These are phyloP conservation scores for Lagria hirta DNA, from an alignment of 2,888 invertebrate genomes.

Conservation along the genomic window DNA sequence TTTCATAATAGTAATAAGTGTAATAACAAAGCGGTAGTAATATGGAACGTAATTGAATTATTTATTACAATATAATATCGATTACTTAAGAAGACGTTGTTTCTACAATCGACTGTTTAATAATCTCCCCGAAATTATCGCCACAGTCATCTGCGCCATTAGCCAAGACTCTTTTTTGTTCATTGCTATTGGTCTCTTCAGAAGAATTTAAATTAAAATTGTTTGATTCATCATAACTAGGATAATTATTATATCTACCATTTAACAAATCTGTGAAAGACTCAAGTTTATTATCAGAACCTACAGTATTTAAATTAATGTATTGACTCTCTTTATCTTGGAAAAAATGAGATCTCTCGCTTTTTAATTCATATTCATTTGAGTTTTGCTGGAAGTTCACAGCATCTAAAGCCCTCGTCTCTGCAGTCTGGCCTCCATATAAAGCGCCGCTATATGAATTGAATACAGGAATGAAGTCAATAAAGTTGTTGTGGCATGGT, in stretches of 20 bases:
- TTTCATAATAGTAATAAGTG: conserved; percentile 41
- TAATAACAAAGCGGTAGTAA: conserved; percentile 43
- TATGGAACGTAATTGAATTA: conserved; percentile 50
- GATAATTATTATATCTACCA: conserved; percentile 59
- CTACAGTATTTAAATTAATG: conserved; percentile 68
- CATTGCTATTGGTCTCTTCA: conserved; percentile 37
- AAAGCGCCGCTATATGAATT: conserved; percentile 54
- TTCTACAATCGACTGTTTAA: conserved; percentile 90
- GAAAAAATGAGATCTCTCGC: too few relatives aligned
- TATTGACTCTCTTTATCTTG: conserved; percentile 63
- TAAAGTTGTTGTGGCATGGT: conserved; percentile 45
- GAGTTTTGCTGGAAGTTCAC: conserved; percentile 55
- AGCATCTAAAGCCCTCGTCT: conserved; percentile 33
- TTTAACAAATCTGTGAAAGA: conserved; percentile 66
- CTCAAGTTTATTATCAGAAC: conserved; percentile 70
- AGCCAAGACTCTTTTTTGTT: conserved; percentile 34
- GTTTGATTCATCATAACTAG: conserved; percentile 58
- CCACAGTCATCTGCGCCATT: conserved; percentile 55
- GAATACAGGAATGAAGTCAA: conserved; percentile 54
- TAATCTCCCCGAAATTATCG: conserved; percentile 88
- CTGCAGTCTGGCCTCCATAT: conserved; percentile 42
- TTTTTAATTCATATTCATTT: conserved; percentile 54
- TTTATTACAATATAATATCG: conserved; percentile 26
- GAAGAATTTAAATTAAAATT: conserved; percentile 45
- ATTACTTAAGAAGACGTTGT: conserved; percentile 75